These are phyloP conservation scores for Perithous albicinctus DNA, from an alignment of 2,888 invertebrate species.

Conservation along the genomic window DNA sequence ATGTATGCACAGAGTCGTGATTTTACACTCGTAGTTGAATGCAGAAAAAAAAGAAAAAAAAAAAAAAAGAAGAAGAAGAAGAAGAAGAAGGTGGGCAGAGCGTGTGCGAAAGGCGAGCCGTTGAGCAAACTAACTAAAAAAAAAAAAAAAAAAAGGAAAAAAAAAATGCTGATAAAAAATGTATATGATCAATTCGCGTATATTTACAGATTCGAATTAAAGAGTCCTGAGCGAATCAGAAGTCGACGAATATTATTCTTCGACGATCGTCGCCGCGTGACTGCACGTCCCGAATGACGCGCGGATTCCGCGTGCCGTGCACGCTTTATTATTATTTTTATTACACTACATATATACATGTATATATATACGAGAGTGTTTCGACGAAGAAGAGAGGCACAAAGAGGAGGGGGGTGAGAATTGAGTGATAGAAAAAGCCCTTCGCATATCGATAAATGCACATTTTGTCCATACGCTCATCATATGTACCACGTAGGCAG, in stretches of 20 bases:
- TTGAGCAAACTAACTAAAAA: constrained; percentile 1
- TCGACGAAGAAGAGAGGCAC: constrained; percentile 16
- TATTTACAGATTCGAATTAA: constrained; percentile 17
- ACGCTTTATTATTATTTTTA: constrained; percentile 42
- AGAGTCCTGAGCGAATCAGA: not conserved
- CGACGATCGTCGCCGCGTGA: constrained; percentile 44
- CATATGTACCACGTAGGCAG: constrained; percentile 27
- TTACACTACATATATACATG: too few relatives aligned
- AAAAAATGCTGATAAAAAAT: constrained; percentile 12
- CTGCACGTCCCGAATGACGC: constrained; percentile 33
- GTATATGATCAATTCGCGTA: not conserved
- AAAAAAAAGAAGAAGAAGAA: too few relatives aligned
- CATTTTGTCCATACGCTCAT: constrained; percentile 50
- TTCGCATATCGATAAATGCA: constrained; percentile 36
- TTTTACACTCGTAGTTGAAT: not conserved
- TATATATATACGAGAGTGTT: not conserved
- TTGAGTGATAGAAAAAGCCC: constrained; percentile 20
- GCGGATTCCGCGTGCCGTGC: constrained; percentile 25
- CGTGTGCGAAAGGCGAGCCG: not conserved
- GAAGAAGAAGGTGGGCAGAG: not conserved
- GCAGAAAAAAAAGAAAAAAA: not conserved
- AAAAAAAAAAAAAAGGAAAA: not conserved
- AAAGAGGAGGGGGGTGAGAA: too few relatives aligned
- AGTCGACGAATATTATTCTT: constrained; percentile 35
- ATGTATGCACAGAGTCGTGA: constrained; percentile 21